phyloP scores from a whole-genome alignment of 2,888 invertebrate species.

The Perizoma flavofasciatum region DNA sequence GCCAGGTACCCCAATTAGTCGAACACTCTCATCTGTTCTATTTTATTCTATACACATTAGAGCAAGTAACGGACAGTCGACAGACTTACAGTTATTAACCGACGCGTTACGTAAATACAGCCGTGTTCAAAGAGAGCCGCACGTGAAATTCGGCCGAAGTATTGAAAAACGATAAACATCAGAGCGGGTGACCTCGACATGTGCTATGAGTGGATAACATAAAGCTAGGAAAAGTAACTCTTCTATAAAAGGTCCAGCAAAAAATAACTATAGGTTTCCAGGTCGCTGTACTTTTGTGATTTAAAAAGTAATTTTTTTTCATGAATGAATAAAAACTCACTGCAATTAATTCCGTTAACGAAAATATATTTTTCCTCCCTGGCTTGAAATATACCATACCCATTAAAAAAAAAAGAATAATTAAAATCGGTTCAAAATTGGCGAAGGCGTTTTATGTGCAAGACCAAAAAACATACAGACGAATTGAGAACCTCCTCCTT shows the following conservation, averaged over 20 bases:
- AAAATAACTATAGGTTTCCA: background rate
- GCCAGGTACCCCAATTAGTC: constrained; percentile 30
- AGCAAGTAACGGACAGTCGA: constrained; percentile 68
- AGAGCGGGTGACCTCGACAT: constrained; percentile 55
- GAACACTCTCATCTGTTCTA: constrained; percentile 55
- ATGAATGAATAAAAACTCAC: too few relatives aligned
- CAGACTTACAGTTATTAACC: constrained; percentile 70
- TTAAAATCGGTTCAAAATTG: too few relatives aligned
- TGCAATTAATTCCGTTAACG: too few relatives aligned
- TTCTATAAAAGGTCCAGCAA: background rate
- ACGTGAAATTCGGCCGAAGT: constrained; percentile 60
- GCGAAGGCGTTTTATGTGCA: too few relatives aligned
- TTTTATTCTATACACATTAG: constrained; percentile 65
- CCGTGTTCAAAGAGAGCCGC: constrained; percentile 70
- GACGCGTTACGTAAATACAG: constrained; percentile 70
- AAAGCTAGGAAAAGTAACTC: constrained; percentile 37
- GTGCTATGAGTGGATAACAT: constrained; percentile 19
- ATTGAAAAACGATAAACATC: constrained; percentile 68
- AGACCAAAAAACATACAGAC: too few relatives aligned
- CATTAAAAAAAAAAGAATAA: too few relatives aligned
- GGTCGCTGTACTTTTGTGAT: too few relatives aligned
- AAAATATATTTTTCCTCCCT: too few relatives aligned
- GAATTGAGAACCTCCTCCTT: too few relatives aligned
- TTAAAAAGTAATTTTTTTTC: too few relatives aligned
- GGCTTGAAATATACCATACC: too few relatives aligned